Evolutionary conservation across 1,140 invertebrate species (phyloP), one percentile per base, ranked within the genome.

Genomic region (Philaenus spumarius): DNA sequence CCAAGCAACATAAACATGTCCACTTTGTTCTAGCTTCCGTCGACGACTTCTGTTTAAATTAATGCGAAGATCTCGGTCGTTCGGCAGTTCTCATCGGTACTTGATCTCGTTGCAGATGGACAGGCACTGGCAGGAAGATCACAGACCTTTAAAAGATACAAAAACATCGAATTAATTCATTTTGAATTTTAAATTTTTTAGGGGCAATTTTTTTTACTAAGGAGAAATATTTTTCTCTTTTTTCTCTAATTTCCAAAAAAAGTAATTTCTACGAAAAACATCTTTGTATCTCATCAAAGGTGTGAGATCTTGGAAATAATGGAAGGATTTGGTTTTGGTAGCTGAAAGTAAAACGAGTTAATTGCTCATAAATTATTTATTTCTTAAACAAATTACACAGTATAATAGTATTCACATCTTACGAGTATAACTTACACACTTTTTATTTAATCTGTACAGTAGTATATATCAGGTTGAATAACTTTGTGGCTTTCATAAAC

Each of bases 121-220:
- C 47, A 50, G 50, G 30, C 50, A 26, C 50, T 37, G 35, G 30
- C 50, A 37, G 50, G 50, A 37, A 62, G 65, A 67, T 66, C 62
- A 62, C 67, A 68, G 61, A 68, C 67, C 66, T 67, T 67, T 54
- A 67, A 67, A 67, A 67, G 66, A 66, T 67, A 67, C 66, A 67
- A 67, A 30, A 67, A 66, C 60, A 64, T 64, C 58, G 47, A 55
- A 61, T 62, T 59, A 40, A 52, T 59, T 47, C 42, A 42, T 12
- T 58, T 52, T 51, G 48, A 34, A 47, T 58, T 61, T 48, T 26
- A 63, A 58, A 53, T 60, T 48, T 30, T 57, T 60, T 30, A 43
- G 50, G 52, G 26, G 35, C n/a, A n/a, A n/a, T 50, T 60, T 46
- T 53, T 34, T 56, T 57, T 37, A 26, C 23, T 5, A 56, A 11